These are phyloP conservation scores for Pristionchus entomophagus DNA, from an alignment of 2,888 invertebrate species.

Conservation along the genomic window DNA sequence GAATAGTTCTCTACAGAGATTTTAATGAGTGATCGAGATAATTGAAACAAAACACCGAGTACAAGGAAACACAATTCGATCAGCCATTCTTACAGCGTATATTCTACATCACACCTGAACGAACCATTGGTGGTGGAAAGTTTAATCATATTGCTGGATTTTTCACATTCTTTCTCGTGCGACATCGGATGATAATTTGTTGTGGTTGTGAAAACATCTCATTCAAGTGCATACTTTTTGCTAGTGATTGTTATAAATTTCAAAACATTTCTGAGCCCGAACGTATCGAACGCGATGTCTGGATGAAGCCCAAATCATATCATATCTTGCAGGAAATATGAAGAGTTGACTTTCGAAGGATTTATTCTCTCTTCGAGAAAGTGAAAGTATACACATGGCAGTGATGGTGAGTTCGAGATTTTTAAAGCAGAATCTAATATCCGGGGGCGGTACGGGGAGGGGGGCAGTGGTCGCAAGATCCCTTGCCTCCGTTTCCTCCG, in stretches of 20 bases:
- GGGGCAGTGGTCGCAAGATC: slow-evolving; percentile 48
- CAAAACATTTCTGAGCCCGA: no score
- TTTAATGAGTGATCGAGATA: background rate
- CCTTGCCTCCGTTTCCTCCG: slow-evolving; percentile 48
- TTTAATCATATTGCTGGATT: no score
- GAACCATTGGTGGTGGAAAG: no score
- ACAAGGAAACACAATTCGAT: background rate
- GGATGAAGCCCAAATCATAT: no score
- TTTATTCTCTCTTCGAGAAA: slow-evolving; percentile 49
- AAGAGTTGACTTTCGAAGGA: slow-evolving; percentile 27
- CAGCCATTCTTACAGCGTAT: background rate
- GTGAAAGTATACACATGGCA: slow-evolving; percentile 15
- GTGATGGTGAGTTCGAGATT: background rate
- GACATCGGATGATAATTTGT: no score
- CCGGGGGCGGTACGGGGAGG: slow-evolving; percentile 47
- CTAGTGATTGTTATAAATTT: no score
- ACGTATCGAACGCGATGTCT: no score
- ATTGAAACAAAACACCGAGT: background rate
- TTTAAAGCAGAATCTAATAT: no score
- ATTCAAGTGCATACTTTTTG: no score
- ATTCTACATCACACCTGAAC: background rate
- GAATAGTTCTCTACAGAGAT: no score
- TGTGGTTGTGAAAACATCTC: no score
- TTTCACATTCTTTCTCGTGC: no score
- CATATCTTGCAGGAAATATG: background rate